A percentile compares a stretch with the other conserved stretches of the same genome.
phyloP scores from a whole-genome alignment of 30 jellyfish, hydroid and myxozoan genomes.

The Nemopilema nomurai region DNA sequence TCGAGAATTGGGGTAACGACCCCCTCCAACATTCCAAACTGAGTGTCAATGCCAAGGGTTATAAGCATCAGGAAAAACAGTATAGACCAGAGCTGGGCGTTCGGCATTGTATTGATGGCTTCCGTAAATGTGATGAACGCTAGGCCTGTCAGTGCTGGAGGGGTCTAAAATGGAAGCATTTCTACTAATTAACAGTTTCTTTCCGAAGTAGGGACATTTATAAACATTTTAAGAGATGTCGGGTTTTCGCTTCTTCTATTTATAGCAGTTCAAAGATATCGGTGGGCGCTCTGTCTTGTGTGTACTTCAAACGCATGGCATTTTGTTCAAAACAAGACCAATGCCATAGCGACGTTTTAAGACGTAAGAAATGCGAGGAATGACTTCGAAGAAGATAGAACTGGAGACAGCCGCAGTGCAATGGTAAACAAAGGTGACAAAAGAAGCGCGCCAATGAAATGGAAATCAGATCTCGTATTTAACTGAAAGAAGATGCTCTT shows the following conservation, averaged over 20 bases:
- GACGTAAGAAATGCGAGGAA: neutral
- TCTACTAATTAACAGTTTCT: neutral
- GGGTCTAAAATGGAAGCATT: conserved; percentile 49
- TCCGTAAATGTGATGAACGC: conserved; percentile 98
- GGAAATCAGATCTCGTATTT: too few species aligned
- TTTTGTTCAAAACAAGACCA: neutral
- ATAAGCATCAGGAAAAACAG: conserved; percentile 90
- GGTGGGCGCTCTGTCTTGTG: too few species aligned
- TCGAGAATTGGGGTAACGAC: conserved; percentile 92
- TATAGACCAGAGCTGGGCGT: conserved; percentile 92
- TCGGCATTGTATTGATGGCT: conserved; percentile 94
- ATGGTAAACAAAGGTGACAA: neutral
- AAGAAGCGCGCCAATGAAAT: neutral
- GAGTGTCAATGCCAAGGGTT: conserved; percentile 93
- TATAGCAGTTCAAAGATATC: too few species aligned
- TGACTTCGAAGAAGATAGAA: neutral
- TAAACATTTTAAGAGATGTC: too few species aligned
- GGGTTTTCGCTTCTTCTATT: too few species aligned
- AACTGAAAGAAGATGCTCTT: too few species aligned
- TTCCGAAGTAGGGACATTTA: too few species aligned
- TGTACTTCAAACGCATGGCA: neutral
- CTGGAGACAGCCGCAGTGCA: neutral
- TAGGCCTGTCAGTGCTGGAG: conserved; percentile 86
- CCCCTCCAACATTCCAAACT: conserved; percentile 97
- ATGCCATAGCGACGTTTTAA: neutral